Percentiles rank a stretch among this genome's conserved stretches.
These are phyloP conservation scores for Ochropleura leucogaster DNA, from an alignment of 2,888 invertebrate species.

Conservation along the genomic window DNA sequence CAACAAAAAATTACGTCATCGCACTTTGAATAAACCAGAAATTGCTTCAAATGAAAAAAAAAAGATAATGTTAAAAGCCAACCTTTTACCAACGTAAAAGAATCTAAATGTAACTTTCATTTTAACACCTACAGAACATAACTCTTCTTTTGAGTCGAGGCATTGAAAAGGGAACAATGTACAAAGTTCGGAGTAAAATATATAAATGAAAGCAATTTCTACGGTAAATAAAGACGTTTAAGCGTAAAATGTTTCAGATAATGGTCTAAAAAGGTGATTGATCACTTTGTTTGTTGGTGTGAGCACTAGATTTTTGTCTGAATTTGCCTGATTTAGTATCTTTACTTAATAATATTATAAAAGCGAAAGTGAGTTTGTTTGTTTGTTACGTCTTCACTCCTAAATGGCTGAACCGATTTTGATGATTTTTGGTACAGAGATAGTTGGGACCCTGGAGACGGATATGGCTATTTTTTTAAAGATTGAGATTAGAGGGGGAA, in stretches of 20 bases:
- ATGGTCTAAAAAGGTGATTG: slow-evolving; percentile 26
- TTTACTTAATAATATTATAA: too few relatives aligned
- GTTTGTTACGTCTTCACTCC: too few relatives aligned
- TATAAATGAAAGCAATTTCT: slow-evolving; percentile 22
- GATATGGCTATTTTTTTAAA: too few relatives aligned
- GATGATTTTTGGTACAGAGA: too few relatives aligned
- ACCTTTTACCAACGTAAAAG: slow-evolving; percentile 14
- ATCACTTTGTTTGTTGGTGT: slow-evolving; percentile 16
- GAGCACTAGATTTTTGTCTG: background rate
- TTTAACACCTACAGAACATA: slow-evolving; percentile 40
- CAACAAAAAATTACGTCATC: slow-evolving; percentile 11
- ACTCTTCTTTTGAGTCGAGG: slow-evolving; percentile 52
- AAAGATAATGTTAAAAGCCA: slow-evolving; percentile 16
- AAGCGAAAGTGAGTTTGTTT: too few relatives aligned
- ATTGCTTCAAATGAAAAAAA: slow-evolving; percentile 23
- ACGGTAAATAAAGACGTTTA: slow-evolving; percentile 35
- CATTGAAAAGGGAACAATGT: slow-evolving; percentile 37
- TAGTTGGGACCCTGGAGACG: too few relatives aligned
- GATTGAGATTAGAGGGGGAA: too few relatives aligned
- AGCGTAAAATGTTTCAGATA: slow-evolving; percentile 5
- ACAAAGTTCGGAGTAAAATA: slow-evolving; percentile 18
- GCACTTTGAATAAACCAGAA: slow-evolving; percentile 24
- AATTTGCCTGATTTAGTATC: background rate
- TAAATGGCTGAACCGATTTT: too few relatives aligned
- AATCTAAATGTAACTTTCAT: slow-evolving; percentile 47